phyloP scores from a whole-genome alignment of 2,888 invertebrate genomes.

The Rugalucina vietnamica region DNA sequence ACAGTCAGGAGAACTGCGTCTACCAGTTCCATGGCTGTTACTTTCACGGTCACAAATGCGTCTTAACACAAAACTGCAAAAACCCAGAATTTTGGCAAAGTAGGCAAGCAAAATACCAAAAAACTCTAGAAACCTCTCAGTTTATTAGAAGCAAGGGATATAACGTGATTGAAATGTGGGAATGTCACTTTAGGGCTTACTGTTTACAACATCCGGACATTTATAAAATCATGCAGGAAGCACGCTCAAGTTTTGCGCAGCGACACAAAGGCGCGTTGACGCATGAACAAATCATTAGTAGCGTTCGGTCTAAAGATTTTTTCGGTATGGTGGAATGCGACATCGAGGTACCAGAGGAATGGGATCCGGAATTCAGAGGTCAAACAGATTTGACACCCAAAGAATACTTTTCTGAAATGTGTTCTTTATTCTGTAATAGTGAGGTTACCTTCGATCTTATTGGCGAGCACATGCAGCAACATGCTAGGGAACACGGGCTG shows the following conservation, averaged over 20 bases:
- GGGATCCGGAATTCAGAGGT: background rate
- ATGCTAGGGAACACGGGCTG: background rate
- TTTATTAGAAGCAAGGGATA: background rate
- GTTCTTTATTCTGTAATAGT: slow-evolving; percentile 28
- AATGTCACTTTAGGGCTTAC: background rate
- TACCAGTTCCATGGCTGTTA: background rate
- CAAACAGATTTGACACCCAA: slow-evolving; percentile 13
- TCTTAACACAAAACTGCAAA: background rate
- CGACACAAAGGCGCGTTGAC: background rate
- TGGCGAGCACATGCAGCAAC: background rate
- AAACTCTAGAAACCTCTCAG: background rate
- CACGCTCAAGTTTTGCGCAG: background rate
- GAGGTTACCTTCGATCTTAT: background rate
- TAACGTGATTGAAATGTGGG: background rate
- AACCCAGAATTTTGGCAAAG: background rate
- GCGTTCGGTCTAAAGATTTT: background rate
- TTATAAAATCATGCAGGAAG: background rate
- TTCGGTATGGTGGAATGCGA: background rate
- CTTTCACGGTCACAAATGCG: background rate
- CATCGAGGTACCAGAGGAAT: background rate
- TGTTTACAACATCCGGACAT: background rate
- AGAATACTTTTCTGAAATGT: slow-evolving; percentile 38
- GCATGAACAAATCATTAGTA: background rate
- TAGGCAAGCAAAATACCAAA: background rate
- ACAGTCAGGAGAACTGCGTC: background rate